Evolutionary conservation across 1,140 invertebrate species (phyloP).

Genomic region (Zaprionus vittiger): DNA sequence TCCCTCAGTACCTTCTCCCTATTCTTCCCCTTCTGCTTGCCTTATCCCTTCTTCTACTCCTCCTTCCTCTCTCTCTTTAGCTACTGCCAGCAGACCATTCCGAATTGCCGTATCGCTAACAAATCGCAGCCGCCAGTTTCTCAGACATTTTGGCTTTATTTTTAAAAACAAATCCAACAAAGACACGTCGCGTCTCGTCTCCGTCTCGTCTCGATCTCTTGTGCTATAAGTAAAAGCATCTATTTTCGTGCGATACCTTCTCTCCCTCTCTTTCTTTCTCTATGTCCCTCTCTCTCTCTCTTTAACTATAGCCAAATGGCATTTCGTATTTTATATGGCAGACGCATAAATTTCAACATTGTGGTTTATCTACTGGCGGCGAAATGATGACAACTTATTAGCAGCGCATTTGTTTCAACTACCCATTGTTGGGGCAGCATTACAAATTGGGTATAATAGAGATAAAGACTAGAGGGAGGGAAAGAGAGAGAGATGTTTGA

Average conservation of each 20-base stretch:
- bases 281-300: no score
- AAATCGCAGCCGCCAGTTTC: constrained; percentile 61
- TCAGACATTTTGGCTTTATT: constrained; percentile 70
- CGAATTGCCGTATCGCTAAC: constrained; percentile 38
- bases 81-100: constrained; percentile 16
- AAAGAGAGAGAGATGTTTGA: no score
- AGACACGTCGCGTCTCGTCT: constrained; percentile 20
- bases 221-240: constrained; percentile 41
- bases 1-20: no score
- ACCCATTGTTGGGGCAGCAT: constrained; percentile 10
- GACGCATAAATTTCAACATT: constrained; percentile 63
- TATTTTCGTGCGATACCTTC: constrained; percentile 46
- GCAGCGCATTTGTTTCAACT: constrained; percentile 65
- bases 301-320: constrained; percentile 55
- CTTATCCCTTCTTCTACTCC: neutral
- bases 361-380: constrained; percentile 15
- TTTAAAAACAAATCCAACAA: constrained; percentile 36
- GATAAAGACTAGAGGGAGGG: neutral
- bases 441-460: constrained; percentile 45
- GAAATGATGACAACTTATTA: constrained; percentile 67
- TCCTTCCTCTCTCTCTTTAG: no score
- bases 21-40: no score
- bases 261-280: no score
- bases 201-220: constrained; percentile 11
- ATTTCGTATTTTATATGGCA: constrained; percentile 71